A percentile compares a stretch with the other conserved stretches of the same genome.
These are phyloP conservation scores for Listrodromus nycthemerus DNA, from an alignment of 2,888 invertebrate species.

Conservation along the genomic window DNA sequence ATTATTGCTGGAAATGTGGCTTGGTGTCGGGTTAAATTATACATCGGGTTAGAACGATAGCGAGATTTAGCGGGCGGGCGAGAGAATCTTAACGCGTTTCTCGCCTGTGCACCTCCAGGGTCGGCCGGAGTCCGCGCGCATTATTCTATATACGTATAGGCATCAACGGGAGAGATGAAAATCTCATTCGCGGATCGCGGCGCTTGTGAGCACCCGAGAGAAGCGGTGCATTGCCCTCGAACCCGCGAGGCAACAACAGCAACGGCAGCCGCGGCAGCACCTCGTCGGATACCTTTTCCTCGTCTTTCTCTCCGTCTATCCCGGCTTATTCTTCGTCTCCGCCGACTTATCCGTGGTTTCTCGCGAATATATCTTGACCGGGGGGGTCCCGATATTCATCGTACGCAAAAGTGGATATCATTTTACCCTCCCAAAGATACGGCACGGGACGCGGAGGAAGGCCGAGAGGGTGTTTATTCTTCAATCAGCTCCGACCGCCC, in stretches of 20 bases:
- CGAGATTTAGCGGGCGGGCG: slow-evolving; percentile 44
- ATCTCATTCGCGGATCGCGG: slow-evolving; percentile 64
- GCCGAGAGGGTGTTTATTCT: slow-evolving; percentile 42
- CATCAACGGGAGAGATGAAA: slow-evolving; percentile 55
- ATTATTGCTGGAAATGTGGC: slow-evolving; percentile 59
- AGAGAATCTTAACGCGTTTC: slow-evolving; percentile 46
- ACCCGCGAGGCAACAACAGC: slow-evolving; percentile 54
- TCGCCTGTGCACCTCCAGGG: slow-evolving; percentile 7
- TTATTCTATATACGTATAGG: slow-evolving; percentile 13
- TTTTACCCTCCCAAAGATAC: slow-evolving; percentile 31
- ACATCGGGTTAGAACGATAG: slow-evolving; percentile 64
- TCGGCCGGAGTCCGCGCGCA: background rate
- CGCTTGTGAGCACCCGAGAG: slow-evolving; percentile 55
- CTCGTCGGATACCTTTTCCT: slow-evolving; percentile 45
- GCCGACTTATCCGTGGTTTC: slow-evolving; percentile 3
- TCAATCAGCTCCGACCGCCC: slow-evolving; percentile 33
- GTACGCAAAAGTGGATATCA: slow-evolving; percentile 46
- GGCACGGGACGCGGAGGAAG: background rate
- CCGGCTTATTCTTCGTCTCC: slow-evolving; percentile 11
- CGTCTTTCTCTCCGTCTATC: slow-evolving; percentile 15
- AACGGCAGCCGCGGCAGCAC: slow-evolving; percentile 30
- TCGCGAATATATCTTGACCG: slow-evolving; percentile 32
- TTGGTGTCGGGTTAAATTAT: slow-evolving; percentile 63
- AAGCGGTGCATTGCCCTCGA: slow-evolving; percentile 63
- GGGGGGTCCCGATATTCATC: slow-evolving; percentile 25